A percentile compares a stretch with the other conserved stretches of the same genome.
Evolutionary conservation across 2,113 vertebrate genomes (phyloP).

Genomic region (Poeciliopsis retropinna): DNA sequence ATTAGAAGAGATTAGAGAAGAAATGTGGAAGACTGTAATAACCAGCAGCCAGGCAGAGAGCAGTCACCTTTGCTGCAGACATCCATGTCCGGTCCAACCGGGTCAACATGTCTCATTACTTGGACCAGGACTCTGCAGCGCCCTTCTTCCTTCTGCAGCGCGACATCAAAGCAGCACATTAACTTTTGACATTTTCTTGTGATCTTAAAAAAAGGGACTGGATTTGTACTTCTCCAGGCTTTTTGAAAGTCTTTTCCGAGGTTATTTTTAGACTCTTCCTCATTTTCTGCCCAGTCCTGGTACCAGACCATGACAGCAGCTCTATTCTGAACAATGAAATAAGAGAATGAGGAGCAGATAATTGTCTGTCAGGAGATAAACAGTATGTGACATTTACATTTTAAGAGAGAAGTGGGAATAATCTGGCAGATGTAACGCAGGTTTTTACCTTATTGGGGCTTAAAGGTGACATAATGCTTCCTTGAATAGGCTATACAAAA

Average conservation of each 20-base stretch:
- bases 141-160: background rate
- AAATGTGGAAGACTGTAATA: constrained; percentile 15
- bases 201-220: background rate
- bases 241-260: background rate
- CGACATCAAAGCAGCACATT: background rate
- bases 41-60: background rate
- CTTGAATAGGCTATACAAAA: no score
- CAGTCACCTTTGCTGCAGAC: background rate
- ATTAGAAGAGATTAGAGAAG: constrained; percentile 8
- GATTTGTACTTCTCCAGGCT: background rate
- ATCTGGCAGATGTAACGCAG: no score
- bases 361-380: no score
- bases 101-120: constrained; percentile 1
- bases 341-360: no score
- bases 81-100: background rate
- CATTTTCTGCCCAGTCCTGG: background rate
- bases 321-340: no score
- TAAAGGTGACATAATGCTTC: no score
- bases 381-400: no score
- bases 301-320: background rate
- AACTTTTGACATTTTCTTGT: background rate
- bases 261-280: background rate
- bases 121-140: background rate
- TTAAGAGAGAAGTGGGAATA: no score
- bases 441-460: no score